phyloP scores from a whole-genome alignment of 1,140 invertebrate species.

The Pentalonia nigronervosa region DNA sequence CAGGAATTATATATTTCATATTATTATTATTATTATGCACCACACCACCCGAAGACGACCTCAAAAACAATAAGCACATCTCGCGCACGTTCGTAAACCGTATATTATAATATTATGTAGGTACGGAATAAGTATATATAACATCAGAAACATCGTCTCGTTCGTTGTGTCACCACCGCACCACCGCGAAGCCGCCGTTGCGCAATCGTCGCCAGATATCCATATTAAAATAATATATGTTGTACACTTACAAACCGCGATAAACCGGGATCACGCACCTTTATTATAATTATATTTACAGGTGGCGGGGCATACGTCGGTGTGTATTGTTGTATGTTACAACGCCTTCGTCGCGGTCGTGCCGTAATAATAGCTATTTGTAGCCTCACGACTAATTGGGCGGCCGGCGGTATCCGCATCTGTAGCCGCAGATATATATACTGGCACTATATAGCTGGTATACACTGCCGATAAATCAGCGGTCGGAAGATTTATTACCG shows the following conservation, averaged over 20 bases:
- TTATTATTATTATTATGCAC: background rate
- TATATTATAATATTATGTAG: background rate
- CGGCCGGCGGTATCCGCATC: background rate
- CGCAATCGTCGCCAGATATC: background rate
- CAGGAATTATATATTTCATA: background rate
- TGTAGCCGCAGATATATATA: too few species aligned
- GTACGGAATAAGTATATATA: background rate
- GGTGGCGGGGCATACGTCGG: background rate
- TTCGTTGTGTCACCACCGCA: background rate
- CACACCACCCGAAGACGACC: background rate
- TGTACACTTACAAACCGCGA: background rate
- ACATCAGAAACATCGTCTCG: background rate
- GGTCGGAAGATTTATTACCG: background rate
- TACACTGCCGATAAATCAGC: background rate
- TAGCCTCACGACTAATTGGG: background rate
- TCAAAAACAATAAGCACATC: background rate
- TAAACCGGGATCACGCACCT: background rate
- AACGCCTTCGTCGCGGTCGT: background rate
- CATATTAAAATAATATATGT: too few species aligned
- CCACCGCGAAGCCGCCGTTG: background rate
- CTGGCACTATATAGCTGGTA: too few species aligned
- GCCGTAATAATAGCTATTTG: background rate
- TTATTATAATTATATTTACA: background rate
- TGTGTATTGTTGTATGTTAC: background rate
- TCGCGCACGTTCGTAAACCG: background rate